Evolutionary conservation across 2,113 vertebrate genomes (phyloP).

Genomic region (Mustela nigripes): DNA sequence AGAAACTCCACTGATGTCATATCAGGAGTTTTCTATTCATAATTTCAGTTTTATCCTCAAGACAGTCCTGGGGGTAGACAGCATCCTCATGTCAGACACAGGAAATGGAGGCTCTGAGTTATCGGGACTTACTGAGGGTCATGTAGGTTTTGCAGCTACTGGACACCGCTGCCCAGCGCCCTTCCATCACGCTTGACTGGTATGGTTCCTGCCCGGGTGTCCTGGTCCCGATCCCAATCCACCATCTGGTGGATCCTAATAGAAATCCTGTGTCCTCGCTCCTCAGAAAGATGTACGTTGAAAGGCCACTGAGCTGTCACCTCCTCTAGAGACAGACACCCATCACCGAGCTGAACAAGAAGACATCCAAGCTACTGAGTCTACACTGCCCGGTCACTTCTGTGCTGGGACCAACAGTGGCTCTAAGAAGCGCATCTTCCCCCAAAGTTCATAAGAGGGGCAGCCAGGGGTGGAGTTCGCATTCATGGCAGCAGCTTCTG

Average conservation of each 20-base stretch:
- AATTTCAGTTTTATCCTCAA: not conserved
- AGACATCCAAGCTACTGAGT: not conserved
- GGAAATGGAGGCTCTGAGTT: rapidly evolving
- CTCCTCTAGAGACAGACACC: not conserved
- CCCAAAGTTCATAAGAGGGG: not conserved
- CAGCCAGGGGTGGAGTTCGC: rapidly evolving
- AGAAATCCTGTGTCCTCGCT: rapidly evolving
- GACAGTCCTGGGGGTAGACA: rapidly evolving
- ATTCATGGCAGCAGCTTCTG: not conserved
- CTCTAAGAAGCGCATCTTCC: rapidly evolving
- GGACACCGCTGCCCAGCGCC: rapidly evolving
- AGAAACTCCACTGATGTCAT: rapidly evolving
- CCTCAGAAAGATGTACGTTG: not conserved
- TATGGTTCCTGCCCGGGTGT: rapidly evolving
- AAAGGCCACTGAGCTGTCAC: not conserved
- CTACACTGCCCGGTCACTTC: not conserved
- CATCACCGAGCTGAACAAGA: no score
- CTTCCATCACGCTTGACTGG: rapidly evolving
- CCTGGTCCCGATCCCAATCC: not conserved
- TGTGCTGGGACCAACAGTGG: not conserved
- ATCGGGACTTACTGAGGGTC: not conserved
- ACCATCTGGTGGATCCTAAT: not conserved
- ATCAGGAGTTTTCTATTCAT: rapidly evolving
- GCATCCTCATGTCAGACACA: rapidly evolving
- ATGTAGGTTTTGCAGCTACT: rapidly evolving